Base-by-base conservation (phyloP, 2,113 vertebrate genomes). In the Amia ocellicauda region DNA sequence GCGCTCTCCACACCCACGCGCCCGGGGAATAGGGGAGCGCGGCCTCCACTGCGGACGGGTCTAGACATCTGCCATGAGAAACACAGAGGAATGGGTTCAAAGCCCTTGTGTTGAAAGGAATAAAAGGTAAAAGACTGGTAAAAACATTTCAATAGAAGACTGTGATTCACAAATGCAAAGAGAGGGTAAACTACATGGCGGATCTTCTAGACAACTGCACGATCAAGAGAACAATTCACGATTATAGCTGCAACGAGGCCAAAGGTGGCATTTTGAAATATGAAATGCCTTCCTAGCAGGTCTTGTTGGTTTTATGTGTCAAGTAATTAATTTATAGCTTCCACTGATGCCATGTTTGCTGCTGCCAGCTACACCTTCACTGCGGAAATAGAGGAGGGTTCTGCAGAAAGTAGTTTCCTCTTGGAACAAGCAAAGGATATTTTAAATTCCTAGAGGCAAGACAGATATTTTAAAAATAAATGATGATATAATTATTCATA, bases 331-430 rank as follows among this genome's bases (percentile, higher is more conserved):
- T 49, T 52, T 22, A 42, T 36, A 40, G 54, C 28, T 16, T 7
- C 47, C 19, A 4, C 27, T 23, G 22, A 42, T 52, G 29, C 41
- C 24, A 16, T 47, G 42, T 47, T 43, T 9, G 42, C 9, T 17
- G 23, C 53, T 57, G 52, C 14, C 67, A 69, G 60, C 16, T 29
- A 17, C 17, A 16, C 29, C 23, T 16, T 22, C 26, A 20, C 7
- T 19, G 20, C 29, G 41, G 49, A 71, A 75, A 58, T n/a, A 64
- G 69, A 67, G 67, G 11, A 36, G 11, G 5, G n/a, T 74, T 62
- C 74, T 74, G 67, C 77, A 78, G 78, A 81, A 80, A 80, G 74
- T 76, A 76, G 74, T 73, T 80, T 84, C 77, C 79, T 80, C 71
- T 79, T 78, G 62, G 52, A 63, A 72, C 56, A 70, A 54, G 56